phyloP scores from a whole-genome alignment of 1,140 invertebrate genomes.

The Mya arenaria region DNA sequence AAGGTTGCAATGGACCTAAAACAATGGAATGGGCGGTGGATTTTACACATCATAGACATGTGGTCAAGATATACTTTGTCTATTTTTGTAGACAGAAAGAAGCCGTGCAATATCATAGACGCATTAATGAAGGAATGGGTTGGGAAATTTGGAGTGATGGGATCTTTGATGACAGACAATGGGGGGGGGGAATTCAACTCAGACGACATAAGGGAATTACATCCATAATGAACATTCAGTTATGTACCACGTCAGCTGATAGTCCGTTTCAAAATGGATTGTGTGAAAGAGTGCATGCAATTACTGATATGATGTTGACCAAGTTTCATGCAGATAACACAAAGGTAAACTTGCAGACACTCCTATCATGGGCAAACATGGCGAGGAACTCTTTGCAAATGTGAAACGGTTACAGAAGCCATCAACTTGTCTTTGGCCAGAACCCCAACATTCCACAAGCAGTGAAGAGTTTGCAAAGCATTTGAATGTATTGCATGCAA shows the following conservation, averaged over 20 bases:
- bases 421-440: constrained; percentile 61
- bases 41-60: constrained; percentile 65
- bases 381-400: constrained; percentile 57
- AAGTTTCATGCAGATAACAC: constrained; percentile 28
- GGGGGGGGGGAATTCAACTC: constrained; percentile 57
- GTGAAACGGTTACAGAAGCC: constrained; percentile 55
- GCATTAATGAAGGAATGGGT: constrained; percentile 61
- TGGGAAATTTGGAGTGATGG: constrained; percentile 56
- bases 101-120: constrained; percentile 51
- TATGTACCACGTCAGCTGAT: constrained; percentile 52
- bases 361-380: constrained; percentile 49
- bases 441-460: constrained; percentile 20
- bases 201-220: constrained; percentile 60
- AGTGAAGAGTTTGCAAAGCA: constrained; percentile 56
- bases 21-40: constrained; percentile 47
- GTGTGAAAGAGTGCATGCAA: constrained; percentile 47
- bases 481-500: constrained; percentile 53
- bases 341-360: constrained; percentile 30
- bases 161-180: constrained; percentile 54
- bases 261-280: constrained; percentile 55
- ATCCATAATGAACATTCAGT: constrained; percentile 55
- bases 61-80: constrained; percentile 57
- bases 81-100: constrained; percentile 48
- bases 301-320: constrained; percentile 41
- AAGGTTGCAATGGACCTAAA: constrained; percentile 60